Base-by-base conservation (phyloP, 2,888 invertebrate species). In the Resseliella maxima region DNA sequence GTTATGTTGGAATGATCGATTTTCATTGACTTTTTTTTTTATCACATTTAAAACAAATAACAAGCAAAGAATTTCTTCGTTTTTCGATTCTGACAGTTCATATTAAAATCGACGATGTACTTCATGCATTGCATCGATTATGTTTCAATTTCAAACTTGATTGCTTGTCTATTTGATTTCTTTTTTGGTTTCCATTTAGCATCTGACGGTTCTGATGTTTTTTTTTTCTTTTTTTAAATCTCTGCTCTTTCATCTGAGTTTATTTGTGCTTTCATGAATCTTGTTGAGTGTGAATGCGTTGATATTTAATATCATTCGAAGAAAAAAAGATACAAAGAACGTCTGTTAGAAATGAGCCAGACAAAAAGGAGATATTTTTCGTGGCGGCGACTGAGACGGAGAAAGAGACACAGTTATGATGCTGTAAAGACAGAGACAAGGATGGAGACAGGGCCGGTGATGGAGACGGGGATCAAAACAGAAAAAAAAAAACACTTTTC, bases 91-190 rank as follows among this genome's bases (percentile, higher is more conserved):
- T 36, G 83, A 38, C 83, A 83, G 83, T 36, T 83, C 36, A 83
- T 38, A 83, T 83, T 83, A 38, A 83, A n/a, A 83, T 83, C 24
- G 24, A 59, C 24, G n/a, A 24, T 0, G 3, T 83, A 27, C n/a
- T 83, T 38, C 41, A 38, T 38, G 24, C 83, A 38, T 6, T 21
- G 38, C 72, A 83, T 83, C 83, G 83, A 38, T 83, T 83, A 83
- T 83, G 38, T 83, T 83, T 83, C 83, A 83, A 83, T 83, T 83
- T 83, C 38, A 83, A 38, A 83, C 83, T 38, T 83, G 83, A 83
- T 83, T 83, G 38, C 83, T 83, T n/a, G 38, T 83, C 36, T 72
- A 72, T 72, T 72, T 15, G 31, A 12, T 59, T 72, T n/a, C 10
- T 50, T 50, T 72, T 38, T 38, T 83, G 38, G 38, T 83, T 83